A percentile compares a stretch with the other conserved stretches of the same genome.
Evolutionary conservation across 2,797 vertebrate genomes (phyloP).

Genomic region (Odontamblyopus rebecca): DNA sequence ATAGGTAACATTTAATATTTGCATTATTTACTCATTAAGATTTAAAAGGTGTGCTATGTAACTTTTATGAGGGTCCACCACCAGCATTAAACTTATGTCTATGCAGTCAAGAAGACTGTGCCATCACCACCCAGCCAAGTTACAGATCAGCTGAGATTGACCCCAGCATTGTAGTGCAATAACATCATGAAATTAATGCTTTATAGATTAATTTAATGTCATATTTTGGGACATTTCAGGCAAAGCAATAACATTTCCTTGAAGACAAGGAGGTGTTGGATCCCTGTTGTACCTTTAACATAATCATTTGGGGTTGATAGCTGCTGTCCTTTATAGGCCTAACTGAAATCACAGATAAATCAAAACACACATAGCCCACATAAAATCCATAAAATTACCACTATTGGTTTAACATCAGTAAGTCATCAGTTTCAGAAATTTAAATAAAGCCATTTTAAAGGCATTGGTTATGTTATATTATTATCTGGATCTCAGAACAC

Average conservation of each 20-base stretch:
- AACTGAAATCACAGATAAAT: too few species aligned
- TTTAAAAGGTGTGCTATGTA: neutral
- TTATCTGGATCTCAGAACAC: neutral
- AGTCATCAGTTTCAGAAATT: neutral
- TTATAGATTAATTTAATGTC: too few species aligned
- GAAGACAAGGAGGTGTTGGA: neutral
- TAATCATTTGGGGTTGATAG: neutral
- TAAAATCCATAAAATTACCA: too few species aligned
- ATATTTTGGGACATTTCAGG: neutral
- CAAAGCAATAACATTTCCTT: neutral
- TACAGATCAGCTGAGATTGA: neutral
- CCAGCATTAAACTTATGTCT: neutral
- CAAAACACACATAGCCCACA: neutral
- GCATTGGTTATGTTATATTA: neutral
- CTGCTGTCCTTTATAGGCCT: neutral
- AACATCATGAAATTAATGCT: neutral
- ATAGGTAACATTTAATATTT: neutral
- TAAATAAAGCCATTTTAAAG: neutral
- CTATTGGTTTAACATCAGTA: too few species aligned
- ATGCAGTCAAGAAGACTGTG: neutral
- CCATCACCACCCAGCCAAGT: neutral
- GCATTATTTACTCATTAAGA: neutral
- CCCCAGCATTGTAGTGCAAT: neutral
- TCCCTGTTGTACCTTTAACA: neutral
- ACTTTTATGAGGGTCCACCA: neutral